phyloP scores from a whole-genome alignment of 2,888 invertebrate species.

The Eugnorisma glareosa region DNA sequence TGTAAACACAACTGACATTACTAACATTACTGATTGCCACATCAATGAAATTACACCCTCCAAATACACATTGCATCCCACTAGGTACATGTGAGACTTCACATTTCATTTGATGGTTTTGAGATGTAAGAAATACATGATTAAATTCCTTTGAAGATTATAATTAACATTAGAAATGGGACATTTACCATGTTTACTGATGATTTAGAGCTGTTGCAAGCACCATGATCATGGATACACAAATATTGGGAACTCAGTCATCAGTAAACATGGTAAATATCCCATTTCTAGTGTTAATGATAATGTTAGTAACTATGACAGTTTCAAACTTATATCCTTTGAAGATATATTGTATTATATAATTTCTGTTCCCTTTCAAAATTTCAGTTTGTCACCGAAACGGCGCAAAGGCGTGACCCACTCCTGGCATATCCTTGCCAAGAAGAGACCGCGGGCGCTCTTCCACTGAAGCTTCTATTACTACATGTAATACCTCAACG shows the following conservation, averaged over 20 bases:
- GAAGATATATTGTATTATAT: neutral
- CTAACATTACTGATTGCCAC: neutral
- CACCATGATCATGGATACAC: no score
- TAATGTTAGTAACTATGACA: no score
- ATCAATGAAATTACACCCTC: neutral
- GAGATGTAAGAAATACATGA: neutral
- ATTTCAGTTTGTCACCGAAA: conserved; percentile 85
- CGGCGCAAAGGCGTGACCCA: conserved; percentile 84
- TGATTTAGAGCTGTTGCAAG: no score
- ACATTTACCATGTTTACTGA: no score
- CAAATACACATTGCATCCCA: neutral
- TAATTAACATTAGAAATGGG: no score
- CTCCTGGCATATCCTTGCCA: conserved; percentile 86
- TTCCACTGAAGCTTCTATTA: conserved; percentile 76
- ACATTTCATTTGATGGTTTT: neutral
- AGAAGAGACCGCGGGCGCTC: conserved; percentile 85
- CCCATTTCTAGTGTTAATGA: no score
- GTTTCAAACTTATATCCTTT: no score
- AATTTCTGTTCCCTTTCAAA: neutral
- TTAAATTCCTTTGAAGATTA: no score
- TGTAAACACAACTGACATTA: no score
- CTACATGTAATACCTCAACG: conserved; percentile 62
- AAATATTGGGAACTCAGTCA: no score
- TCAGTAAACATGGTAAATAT: no score
- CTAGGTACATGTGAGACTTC: neutral